Evolutionary conservation across 1,140 invertebrate species (phyloP).

Genomic region (Lepidurus packardi): DNA sequence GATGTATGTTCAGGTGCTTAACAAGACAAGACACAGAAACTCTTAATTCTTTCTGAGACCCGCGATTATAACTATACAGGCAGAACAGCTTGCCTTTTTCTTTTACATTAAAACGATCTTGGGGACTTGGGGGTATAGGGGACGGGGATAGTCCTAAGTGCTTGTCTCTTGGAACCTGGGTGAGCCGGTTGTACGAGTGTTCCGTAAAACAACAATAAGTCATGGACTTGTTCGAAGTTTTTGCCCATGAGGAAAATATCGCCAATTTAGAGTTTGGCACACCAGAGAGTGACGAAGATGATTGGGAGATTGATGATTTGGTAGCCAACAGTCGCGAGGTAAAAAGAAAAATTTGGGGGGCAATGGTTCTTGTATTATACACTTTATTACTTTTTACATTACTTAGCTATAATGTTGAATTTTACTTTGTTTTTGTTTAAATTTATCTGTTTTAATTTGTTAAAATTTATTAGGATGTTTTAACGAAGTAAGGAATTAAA

Average conservation of each 20-base stretch:
- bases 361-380: too few relatives aligned
- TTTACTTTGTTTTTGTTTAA: not conserved
- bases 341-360: not conserved
- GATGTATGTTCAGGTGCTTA: slow-evolving; percentile 1
- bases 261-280: slow-evolving; percentile 6
- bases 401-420: not conserved
- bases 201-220: not conserved
- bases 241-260: slow-evolving; percentile 23
- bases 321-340: not conserved
- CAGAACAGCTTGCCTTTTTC: too few relatives aligned
- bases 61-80: not conserved
- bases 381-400: not conserved
- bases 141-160: too few relatives aligned
- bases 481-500: too few relatives aligned
- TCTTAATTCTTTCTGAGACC: not conserved
- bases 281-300: not conserved
- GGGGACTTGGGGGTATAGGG: too few relatives aligned
- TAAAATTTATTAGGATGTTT: too few relatives aligned
- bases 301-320: slow-evolving; percentile 2
- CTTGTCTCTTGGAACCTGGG: not conserved
- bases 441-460: not conserved
- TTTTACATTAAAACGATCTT: too few relatives aligned
- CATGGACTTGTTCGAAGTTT: not conserved
- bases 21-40: slow-evolving; percentile 1
- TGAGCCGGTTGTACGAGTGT: not conserved